Percentiles rank a stretch among this genome's conserved stretches.
phyloP scores from a whole-genome alignment of 2,888 invertebrate genomes.

The Macrosiphum euphorbiae region DNA sequence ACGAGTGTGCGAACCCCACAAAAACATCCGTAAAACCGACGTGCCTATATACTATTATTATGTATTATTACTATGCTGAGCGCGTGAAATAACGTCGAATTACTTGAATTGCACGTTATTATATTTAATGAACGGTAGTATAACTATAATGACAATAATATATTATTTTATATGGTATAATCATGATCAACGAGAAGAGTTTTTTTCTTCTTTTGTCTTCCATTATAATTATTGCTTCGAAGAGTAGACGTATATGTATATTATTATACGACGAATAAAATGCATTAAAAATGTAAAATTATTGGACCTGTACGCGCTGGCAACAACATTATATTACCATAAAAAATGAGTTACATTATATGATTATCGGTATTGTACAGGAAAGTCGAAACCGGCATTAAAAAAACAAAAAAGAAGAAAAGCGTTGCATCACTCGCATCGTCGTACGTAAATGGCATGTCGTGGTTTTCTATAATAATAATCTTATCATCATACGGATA shows the following conservation, averaged over 20 bases:
- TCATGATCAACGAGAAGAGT: background rate
- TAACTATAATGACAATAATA: background rate
- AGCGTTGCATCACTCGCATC: background rate
- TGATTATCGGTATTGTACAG: background rate
- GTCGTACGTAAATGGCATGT: background rate
- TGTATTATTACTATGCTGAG: background rate
- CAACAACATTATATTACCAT: background rate
- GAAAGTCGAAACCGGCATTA: background rate
- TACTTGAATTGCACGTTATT: background rate
- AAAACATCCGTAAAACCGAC: background rate
- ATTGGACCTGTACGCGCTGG: background rate
- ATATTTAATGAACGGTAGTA: background rate
- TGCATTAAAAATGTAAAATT: conserved; percentile 1
- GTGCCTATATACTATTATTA: background rate
- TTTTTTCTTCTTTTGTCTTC: background rate
- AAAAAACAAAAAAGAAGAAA: background rate
- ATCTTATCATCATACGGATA: background rate
- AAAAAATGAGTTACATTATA: background rate
- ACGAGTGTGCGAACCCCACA: background rate
- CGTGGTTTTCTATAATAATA: background rate
- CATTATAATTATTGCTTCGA: background rate
- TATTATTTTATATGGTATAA: background rate
- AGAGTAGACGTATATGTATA: background rate
- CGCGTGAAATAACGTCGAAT: background rate
- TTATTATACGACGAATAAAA: background rate